phyloP scores from a whole-genome alignment of 2,113 vertebrate genomes.

The Neomonachus schauinslandi region DNA sequence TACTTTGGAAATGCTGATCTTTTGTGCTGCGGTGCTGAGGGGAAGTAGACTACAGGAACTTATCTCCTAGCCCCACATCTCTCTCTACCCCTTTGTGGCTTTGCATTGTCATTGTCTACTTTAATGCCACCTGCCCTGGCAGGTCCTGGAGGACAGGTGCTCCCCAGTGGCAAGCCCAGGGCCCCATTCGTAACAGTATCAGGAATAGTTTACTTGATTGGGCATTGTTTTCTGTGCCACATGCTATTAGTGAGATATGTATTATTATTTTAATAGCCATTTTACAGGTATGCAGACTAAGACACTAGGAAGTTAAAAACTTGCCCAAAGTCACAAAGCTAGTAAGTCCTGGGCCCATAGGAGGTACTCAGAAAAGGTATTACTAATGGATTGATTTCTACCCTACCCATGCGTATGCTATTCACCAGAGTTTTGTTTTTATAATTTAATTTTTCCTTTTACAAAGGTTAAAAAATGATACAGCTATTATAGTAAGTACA shows the following conservation, averaged over 20 bases:
- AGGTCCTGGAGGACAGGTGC: neutral
- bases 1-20: neutral
- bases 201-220: neutral
- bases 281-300: neutral
- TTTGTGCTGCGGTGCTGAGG: neutral
- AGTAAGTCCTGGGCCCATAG: neutral
- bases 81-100: too few relatives aligned
- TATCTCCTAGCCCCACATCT: neutral
- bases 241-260: neutral
- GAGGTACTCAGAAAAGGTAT: neutral
- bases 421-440: neutral
- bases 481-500: neutral
- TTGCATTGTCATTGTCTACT: neutral
- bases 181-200: neutral
- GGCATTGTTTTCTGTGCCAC: neutral
- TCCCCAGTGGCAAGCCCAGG: neutral
- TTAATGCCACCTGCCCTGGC: neutral
- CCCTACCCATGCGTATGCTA: neutral
- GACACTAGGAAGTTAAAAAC: neutral
- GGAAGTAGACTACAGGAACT: neutral
- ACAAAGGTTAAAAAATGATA: neutral
- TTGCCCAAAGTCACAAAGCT: neutral
- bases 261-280: neutral
- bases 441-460: neutral
- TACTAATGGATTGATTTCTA: neutral